These are phyloP conservation scores for Cistogaster globosa DNA, from an alignment of 2,888 invertebrate species.

Conservation along the genomic window DNA sequence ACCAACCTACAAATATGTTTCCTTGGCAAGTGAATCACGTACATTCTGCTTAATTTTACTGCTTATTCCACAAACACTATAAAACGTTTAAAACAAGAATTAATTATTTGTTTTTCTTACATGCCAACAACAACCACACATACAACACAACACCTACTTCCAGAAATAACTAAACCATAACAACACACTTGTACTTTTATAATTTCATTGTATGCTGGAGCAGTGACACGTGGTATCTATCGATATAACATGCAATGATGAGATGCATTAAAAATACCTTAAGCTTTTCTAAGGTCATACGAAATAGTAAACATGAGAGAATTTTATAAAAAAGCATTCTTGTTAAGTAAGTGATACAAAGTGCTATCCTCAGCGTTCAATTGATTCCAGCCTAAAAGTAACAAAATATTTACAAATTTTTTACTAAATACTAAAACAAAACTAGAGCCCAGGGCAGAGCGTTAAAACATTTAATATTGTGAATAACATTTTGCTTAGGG, in stretches of 20 bases:
- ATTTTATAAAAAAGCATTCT: neutral
- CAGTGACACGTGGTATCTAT: conserved; percentile 64
- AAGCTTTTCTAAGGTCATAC: neutral
- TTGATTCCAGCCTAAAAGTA: no score
- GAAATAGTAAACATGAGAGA: neutral
- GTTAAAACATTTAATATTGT: conserved; percentile 17
- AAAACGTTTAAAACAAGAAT: conserved; percentile 73
- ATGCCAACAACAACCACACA: neutral
- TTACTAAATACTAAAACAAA: no score
- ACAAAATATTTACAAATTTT: no score
- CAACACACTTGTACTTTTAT: neutral
- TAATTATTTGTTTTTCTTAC: conserved; percentile 74
- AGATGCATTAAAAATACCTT: neutral
- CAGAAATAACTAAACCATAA: conserved; percentile 3
- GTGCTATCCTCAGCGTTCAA: no score
- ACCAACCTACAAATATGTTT: no score
- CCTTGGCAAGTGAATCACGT: neutral
- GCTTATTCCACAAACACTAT: neutral
- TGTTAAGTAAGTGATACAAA: no score
- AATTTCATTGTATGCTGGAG: conserved; percentile 15
- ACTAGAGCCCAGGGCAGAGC: neutral
- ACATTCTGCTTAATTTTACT: neutral
- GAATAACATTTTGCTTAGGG: conserved; percentile 53
- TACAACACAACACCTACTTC: neutral
- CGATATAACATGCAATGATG: conserved; percentile 6